Conservation (phyloP, 2,113 vertebrate genomes). For the Hydrochoerus hydrochaeris region DNA sequence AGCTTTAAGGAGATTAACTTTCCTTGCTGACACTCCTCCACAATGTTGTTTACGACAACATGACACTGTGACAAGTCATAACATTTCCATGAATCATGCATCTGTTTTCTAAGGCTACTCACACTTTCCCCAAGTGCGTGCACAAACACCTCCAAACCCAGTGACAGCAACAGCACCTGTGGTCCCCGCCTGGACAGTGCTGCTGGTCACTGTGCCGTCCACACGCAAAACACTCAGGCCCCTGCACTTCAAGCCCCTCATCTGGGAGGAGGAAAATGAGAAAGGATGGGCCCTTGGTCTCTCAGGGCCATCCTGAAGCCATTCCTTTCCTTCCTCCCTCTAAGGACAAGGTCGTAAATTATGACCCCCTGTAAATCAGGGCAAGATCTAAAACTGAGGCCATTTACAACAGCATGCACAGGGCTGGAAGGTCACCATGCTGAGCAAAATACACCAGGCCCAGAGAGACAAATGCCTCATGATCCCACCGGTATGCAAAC, state of each 20-base stretch:
- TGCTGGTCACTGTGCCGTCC: background rate
- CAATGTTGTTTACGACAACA: conserved; percentile 60
- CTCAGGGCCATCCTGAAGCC: too few species aligned
- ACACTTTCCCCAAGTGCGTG: background rate
- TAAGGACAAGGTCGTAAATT: background rate
- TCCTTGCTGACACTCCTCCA: conserved; percentile 59
- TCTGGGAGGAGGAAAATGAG: background rate
- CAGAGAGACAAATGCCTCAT: background rate
- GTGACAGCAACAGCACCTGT: background rate
- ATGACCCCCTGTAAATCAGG: background rate
- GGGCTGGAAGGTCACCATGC: background rate
- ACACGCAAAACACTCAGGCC: background rate
- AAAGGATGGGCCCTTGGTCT: background rate
- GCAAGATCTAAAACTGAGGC: background rate
- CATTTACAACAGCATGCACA: background rate
- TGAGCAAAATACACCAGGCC: background rate
- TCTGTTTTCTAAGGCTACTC: conserved; percentile 30
- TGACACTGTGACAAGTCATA: conserved; percentile 25
- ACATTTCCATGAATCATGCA: conserved; percentile 13
- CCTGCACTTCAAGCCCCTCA: background rate
- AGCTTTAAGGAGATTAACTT: conserved; percentile 40
- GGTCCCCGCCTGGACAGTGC: background rate
- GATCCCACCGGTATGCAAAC: background rate
- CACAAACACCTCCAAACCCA: background rate
- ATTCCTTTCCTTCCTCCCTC: background rate